These are phyloP conservation scores for Rana temporaria DNA, from an alignment of 2,113 vertebrate genomes.

Conservation along the genomic window DNA sequence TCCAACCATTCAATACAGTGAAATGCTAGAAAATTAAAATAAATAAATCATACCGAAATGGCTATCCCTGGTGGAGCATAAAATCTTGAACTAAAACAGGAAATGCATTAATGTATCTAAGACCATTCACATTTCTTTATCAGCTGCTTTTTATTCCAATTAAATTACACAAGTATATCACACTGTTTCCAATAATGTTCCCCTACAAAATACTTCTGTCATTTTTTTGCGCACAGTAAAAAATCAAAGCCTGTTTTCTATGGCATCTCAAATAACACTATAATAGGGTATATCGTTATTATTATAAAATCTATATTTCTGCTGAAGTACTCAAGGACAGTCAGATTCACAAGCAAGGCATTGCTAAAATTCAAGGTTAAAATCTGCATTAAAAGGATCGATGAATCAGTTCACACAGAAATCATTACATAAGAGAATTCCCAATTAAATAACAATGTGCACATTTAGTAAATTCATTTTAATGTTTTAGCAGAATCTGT, in stretches of 20 bases:
- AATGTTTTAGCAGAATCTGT: too few relatives aligned
- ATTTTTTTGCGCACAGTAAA: neutral
- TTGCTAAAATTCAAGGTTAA: neutral
- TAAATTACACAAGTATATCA: slow-evolving; percentile 38
- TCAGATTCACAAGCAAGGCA: neutral
- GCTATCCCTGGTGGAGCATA: slow-evolving; percentile 36
- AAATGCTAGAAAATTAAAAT: slow-evolving; percentile 46
- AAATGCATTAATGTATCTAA: slow-evolving; percentile 18
- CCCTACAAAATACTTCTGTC: neutral
- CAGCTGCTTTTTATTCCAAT: slow-evolving; percentile 7
- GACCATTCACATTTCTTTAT: slow-evolving; percentile 17
- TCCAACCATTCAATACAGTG: slow-evolving; percentile 1
- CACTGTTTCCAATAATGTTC: slow-evolving; percentile 15
- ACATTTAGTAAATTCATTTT: too few relatives aligned
- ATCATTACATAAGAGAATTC: too few relatives aligned
- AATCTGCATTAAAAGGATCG: neutral
- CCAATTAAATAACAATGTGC: too few relatives aligned
- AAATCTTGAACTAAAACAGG: slow-evolving; percentile 25
- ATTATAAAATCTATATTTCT: slow-evolving; percentile 1
- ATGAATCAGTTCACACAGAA: neutral
- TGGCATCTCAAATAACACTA: neutral
- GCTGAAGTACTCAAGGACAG: neutral
- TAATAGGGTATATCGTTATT: neutral
- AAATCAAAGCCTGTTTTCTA: neutral
- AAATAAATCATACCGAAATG: slow-evolving; percentile 36